Evolutionary conservation across 2,797 vertebrate genomes (phyloP).

Genomic region (Takifugu ocellatus): DNA sequence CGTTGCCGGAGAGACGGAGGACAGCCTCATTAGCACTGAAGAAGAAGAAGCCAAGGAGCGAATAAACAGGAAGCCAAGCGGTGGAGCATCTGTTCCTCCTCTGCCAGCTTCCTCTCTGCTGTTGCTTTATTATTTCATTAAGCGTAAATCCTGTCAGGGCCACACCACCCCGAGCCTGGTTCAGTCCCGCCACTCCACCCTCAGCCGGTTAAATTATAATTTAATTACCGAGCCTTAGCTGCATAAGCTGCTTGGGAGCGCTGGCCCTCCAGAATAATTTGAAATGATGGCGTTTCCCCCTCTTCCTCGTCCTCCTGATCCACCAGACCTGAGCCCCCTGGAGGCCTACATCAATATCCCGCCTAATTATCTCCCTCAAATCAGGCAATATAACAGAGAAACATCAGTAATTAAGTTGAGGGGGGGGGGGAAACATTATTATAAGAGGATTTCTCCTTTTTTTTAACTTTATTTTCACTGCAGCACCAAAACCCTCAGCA

Average conservation of each 20-base stretch:
- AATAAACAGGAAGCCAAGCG: constrained; percentile 60
- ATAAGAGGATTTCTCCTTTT: constrained; percentile 52
- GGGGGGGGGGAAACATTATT: constrained; percentile 55
- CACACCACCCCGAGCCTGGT: constrained; percentile 81
- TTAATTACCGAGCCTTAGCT: constrained; percentile 97
- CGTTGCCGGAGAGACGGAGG: constrained; percentile 23
- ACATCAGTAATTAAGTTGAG: constrained; percentile 79
- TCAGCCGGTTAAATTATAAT: constrained; percentile 97
- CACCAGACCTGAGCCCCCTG: constrained; percentile 69
- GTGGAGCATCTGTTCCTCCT: constrained; percentile 47
- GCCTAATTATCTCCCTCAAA: constrained; percentile 79
- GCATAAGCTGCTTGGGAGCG: constrained; percentile 95
- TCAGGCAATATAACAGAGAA: constrained; percentile 74
- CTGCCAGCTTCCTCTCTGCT: constrained; percentile 77
- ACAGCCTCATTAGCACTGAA: constrained; percentile 47
- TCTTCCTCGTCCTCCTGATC: constrained; percentile 77
- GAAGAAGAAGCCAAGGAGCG: constrained; percentile 31
- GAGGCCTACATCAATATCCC: constrained; percentile 79
- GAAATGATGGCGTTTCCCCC: constrained; percentile 91
- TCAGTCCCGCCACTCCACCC: constrained; percentile 86
- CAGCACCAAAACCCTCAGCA: background rate
- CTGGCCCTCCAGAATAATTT: constrained; percentile 95
- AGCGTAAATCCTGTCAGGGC: constrained; percentile 86
- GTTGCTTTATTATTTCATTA: constrained; percentile 98
- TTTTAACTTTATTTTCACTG: constrained; percentile 20